Evolutionary conservation across 1,140 invertebrate species (phyloP).

Genomic region (Scaptomyza montana): DNA sequence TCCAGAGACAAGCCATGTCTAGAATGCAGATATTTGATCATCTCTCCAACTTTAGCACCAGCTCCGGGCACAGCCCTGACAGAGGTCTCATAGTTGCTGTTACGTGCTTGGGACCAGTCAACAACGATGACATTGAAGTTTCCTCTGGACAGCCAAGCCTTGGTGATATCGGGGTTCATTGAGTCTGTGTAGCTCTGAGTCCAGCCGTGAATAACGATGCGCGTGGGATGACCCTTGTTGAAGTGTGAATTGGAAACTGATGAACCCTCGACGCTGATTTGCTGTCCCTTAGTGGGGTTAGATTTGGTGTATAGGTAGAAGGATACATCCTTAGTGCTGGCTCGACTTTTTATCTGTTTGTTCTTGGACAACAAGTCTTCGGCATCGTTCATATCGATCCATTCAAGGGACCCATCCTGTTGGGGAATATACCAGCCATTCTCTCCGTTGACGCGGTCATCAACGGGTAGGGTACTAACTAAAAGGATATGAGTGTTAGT

Average conservation of each 20-base stretch:
- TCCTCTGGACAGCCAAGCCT: slow-evolving; percentile 80
- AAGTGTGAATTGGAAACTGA: slow-evolving; percentile 50
- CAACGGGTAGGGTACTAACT: slow-evolving; percentile 25
- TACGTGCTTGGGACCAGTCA: slow-evolving; percentile 84
- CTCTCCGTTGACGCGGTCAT: slow-evolving; percentile 43
- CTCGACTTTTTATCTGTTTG: slow-evolving; percentile 7
- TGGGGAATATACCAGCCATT: slow-evolving; percentile 61
- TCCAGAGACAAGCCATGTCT: slow-evolving; percentile 84
- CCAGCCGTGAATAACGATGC: slow-evolving; percentile 63
- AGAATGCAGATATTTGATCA: slow-evolving; percentile 84
- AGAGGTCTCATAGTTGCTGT: slow-evolving; percentile 79
- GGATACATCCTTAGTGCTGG: slow-evolving; percentile 44
- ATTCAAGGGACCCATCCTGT: slow-evolving; percentile 32
- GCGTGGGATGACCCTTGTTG: slow-evolving; percentile 32
- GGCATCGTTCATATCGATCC: slow-evolving; percentile 39
- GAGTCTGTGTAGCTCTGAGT: slow-evolving; percentile 11
- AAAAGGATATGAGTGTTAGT: not conserved
- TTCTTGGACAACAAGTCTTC: slow-evolving; percentile 14
- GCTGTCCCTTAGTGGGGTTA: slow-evolving; percentile 31
- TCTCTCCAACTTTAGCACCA: slow-evolving; percentile 84
- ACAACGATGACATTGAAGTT: slow-evolving; percentile 85
- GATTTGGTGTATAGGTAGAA: slow-evolving; percentile 54
- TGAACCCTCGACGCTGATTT: slow-evolving; percentile 27
- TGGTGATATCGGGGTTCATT: slow-evolving; percentile 45
- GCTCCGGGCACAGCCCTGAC: slow-evolving; percentile 83